These are phyloP conservation scores for Stenchaetothrips biformis DNA, from an alignment of 2,888 invertebrate species.

Conservation along the genomic window DNA sequence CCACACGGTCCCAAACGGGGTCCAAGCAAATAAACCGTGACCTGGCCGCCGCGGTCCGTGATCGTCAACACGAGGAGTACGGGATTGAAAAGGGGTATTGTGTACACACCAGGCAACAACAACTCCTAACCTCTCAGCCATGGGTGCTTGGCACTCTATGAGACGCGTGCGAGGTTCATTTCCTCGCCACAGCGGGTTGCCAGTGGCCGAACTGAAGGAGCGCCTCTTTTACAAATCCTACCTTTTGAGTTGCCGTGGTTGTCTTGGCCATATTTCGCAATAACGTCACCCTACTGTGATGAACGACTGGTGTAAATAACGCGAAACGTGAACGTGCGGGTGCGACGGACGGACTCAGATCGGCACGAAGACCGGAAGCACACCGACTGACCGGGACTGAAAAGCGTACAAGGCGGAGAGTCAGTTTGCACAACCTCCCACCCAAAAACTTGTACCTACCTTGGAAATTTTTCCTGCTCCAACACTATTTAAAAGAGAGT, in stretches of 20 bases:
- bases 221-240: background rate
- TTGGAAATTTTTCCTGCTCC: background rate
- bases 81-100: background rate
- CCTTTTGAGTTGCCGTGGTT: conserved; percentile 13
- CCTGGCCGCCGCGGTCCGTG: too few species aligned
- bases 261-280: background rate
- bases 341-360: background rate
- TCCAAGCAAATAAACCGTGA: too few species aligned
- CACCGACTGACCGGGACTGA: background rate
- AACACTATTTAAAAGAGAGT: background rate
- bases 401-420: background rate
- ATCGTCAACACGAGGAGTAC: too few species aligned
- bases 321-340: background rate
- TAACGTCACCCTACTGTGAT: background rate
- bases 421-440: background rate
- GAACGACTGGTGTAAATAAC: background rate
- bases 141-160: background rate
- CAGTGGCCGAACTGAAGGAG: background rate
- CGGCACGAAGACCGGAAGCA: background rate
- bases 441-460: background rate
- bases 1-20: too few species aligned
- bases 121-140: background rate
- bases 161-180: too few species aligned
- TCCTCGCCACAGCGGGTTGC: too few species aligned
- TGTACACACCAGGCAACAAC: background rate